phyloP scores from a whole-genome alignment of 2,797 vertebrate species.

The Chloroceryle inda region DNA sequence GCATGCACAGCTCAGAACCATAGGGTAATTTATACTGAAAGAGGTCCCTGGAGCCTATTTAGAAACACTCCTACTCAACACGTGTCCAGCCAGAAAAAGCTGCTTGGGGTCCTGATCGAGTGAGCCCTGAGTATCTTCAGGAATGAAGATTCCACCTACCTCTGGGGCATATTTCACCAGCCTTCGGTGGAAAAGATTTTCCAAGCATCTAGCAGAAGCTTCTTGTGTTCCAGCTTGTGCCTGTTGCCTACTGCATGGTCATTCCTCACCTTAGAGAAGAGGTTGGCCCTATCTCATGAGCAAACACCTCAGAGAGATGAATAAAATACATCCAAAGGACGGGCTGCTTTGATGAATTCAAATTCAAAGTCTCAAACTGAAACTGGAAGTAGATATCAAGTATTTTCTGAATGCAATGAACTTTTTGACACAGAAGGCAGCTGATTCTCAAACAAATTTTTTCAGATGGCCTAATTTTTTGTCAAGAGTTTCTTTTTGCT shows the following conservation, averaged over 20 bases:
- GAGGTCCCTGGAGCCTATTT: neutral
- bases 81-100: neutral
- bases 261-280: neutral
- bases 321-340: neutral
- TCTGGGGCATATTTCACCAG: neutral
- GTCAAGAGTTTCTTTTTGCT: neutral
- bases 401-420: neutral
- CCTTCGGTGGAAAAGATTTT: neutral
- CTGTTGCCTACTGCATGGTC: neutral
- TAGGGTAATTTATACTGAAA: neutral
- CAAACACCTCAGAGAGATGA: neutral
- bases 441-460: neutral
- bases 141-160: neutral
- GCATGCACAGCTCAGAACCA: neutral
- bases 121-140: neutral
- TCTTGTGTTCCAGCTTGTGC: neutral
- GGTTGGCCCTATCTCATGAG: neutral
- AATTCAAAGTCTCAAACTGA: neutral
- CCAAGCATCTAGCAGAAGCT: neutral
- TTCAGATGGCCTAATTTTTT: neutral
- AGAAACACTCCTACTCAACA: neutral
- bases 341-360: neutral
- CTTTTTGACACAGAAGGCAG: neutral
- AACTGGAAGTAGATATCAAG: neutral
- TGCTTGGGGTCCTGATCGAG: neutral